Evolutionary conservation across 2,113 vertebrate genomes (phyloP).

Genomic region (Ceyx melanurus): DNA sequence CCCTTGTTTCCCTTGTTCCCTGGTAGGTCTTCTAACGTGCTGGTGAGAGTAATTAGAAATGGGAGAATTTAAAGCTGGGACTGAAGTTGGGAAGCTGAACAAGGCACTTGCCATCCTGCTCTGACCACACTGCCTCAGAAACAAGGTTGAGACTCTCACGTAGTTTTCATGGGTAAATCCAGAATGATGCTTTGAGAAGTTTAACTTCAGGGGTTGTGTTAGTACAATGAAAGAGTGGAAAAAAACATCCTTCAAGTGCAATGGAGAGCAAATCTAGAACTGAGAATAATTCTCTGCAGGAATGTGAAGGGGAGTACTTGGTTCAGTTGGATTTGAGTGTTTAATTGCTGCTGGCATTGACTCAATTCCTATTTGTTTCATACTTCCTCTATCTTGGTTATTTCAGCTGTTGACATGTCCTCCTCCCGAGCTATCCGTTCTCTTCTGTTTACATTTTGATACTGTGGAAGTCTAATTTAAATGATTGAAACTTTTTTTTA

Average conservation of each 20-base stretch:
- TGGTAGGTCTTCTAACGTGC: background rate
- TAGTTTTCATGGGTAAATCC: background rate
- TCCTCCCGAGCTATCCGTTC: background rate
- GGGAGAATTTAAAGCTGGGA: background rate
- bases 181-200: background rate
- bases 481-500: background rate
- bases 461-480: background rate
- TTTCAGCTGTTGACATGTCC: background rate
- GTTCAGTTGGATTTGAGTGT: background rate
- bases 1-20: background rate
- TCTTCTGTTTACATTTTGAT: conserved; percentile 4
- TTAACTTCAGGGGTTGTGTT: background rate
- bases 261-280: background rate
- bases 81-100: background rate
- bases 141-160: background rate
- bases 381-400: background rate
- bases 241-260: background rate
- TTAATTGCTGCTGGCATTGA: background rate
- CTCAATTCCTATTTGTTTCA: background rate
- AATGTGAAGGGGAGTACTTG: background rate
- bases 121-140: background rate
- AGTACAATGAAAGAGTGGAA: background rate
- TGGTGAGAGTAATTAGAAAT: background rate
- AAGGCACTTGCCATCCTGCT: background rate
- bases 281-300: background rate